These are phyloP conservation scores for Hypothenemus hampei DNA, from an alignment of 1,140 invertebrate species.

Conservation along the genomic window DNA sequence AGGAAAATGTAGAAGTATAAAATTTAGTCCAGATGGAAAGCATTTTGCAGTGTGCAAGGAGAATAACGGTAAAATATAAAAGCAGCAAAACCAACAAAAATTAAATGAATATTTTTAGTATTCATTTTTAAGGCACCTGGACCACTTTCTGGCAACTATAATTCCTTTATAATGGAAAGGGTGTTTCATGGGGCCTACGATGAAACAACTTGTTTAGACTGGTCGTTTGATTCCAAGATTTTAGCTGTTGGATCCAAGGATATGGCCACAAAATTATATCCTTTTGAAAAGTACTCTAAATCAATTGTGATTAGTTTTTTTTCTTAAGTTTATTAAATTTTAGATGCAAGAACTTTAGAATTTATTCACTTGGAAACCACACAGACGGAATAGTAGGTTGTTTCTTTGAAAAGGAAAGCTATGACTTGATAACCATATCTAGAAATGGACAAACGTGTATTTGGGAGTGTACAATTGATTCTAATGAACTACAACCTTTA, in stretches of 20 bases:
- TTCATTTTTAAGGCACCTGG: conserved; percentile 85
- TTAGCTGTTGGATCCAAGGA: conserved; percentile 84
- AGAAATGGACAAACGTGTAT: conserved; percentile 64
- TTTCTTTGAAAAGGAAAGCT: conserved; percentile 82
- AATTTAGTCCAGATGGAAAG: conserved; percentile 92
- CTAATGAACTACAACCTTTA: conserved; percentile 56
- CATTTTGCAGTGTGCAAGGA: conserved; percentile 86
- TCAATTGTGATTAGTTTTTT: no score
- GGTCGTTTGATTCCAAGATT: conserved; percentile 86
- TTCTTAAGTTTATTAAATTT: conserved; percentile 6
- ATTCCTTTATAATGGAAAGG: conserved; percentile 81
- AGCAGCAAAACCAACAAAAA: not conserved
- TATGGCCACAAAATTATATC: conserved; percentile 75
- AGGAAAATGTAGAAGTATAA: conserved; percentile 64
- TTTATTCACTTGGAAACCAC: conserved; percentile 72
- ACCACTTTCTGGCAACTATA: conserved; percentile 71
- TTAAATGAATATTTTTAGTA: conserved; percentile 52
- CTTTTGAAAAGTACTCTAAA: conserved; percentile 56
- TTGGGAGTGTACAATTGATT: conserved; percentile 81
- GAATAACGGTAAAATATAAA: conserved; percentile 64
- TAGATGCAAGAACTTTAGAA: conserved; percentile 62
- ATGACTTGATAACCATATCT: conserved; percentile 75
- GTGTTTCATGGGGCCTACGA: conserved; percentile 76
- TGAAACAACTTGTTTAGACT: conserved; percentile 80
- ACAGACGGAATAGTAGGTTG: conserved; percentile 74